These are phyloP conservation scores for Xiphorhynchus erythropygius DNA, from an alignment of 2,797 vertebrate species.

Conservation along the genomic window DNA sequence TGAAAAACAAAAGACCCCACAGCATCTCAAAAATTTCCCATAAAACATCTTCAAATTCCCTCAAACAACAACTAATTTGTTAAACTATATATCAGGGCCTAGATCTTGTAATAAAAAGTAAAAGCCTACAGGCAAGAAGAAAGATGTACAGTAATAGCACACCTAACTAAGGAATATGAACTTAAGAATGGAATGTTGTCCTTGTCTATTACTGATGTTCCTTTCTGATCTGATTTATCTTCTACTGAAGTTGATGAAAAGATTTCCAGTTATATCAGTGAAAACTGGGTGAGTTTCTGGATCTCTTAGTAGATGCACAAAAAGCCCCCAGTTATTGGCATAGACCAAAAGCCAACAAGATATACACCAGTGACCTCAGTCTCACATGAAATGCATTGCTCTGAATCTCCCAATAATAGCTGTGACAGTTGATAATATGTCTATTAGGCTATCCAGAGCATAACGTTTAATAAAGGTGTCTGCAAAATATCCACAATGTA, in stretches of 20 bases:
- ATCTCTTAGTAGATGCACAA: not conserved
- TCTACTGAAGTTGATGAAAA: not conserved
- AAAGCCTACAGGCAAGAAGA: fast-evolving
- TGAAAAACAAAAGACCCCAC: not conserved
- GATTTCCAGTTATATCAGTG: not conserved
- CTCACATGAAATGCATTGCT: not conserved
- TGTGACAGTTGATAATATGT: not conserved
- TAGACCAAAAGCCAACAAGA: not conserved
- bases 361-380: not conserved
- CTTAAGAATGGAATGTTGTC: not conserved
- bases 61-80: not conserved
- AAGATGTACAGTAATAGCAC: not conserved
- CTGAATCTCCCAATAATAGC: not conserved
- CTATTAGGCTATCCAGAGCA: not conserved
- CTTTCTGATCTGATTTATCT: not conserved
- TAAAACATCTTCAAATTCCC: not conserved
- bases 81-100: not conserved
- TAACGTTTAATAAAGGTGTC: not conserved
- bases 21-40: not conserved
- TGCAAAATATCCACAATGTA: not conserved
- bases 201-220: not conserved
- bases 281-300: not conserved
- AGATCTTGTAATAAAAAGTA: not conserved
- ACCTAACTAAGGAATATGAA: not conserved
- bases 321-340: not conserved